Evolutionary conservation across 2,797 vertebrate genomes (phyloP), one percentile per base, ranked within the genome.

Genomic region (Gephyroberyx darwinii): DNA sequence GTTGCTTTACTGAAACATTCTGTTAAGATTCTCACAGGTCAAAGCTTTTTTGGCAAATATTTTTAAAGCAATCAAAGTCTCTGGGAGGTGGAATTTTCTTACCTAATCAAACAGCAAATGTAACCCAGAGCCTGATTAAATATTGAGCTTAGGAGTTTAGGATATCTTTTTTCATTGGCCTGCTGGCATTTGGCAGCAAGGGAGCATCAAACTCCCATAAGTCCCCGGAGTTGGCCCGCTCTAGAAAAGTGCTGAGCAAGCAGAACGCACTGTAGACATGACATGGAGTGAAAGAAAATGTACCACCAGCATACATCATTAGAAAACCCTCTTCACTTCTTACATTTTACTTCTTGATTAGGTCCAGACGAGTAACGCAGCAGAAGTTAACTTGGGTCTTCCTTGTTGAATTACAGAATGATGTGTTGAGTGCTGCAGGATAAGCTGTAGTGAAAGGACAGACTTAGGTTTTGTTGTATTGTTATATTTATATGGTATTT

Each of bases 41-140:
- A 71, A 81, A 89, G 67, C 55, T 22, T 43, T 84, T 71, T n/a
- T 65, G 59, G 71, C 81, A 87, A 89, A 90, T 86, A 88, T 91
- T 91, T 35, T 89, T 67, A 89, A 87, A 87, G 87, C 82, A 82
- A 86, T 90, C 84, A 81, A 65, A 91, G 83, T 85, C 84, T 83
- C 69, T 72, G 71, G 87, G 84, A 86, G 86, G 87, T 81, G 60
- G 71, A 90, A 84, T 78, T 86, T 81, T 90, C 85, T 80, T 62
- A 85, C 86, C 85, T 91, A 90, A 92, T 92, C 87, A 93, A 89
- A 92, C 86, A 87, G 89, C 83, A 84, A 88, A 89, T 85, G 86
- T 90, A 89, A 91, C 90, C 84, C 79, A 84, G 89, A 69, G 65
- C 88, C 88, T 92, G 90, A 92, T 93, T 93, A 93, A 93, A 93